Percentiles rank a stretch among this genome's conserved stretches.
Conservation (phyloP, 1,140 invertebrate genomes). For the Stegodyphus dumicola region DNA sequence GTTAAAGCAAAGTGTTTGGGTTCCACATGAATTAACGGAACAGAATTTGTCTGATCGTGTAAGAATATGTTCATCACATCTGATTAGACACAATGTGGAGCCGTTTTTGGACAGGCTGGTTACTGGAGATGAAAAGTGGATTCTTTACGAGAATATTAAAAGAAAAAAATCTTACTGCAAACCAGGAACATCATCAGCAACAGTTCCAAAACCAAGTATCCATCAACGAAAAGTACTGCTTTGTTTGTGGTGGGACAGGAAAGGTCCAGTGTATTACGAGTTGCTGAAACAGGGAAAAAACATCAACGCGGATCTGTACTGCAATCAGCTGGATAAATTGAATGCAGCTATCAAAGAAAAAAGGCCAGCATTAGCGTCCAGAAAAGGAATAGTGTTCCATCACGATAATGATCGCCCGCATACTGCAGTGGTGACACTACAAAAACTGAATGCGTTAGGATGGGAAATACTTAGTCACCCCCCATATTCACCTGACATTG, state of each 20-base stretch:
- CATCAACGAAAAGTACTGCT: neutral
- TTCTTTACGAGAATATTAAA: too few relatives aligned
- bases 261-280: neutral
- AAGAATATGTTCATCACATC: too few relatives aligned
- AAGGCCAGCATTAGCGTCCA: conserved; percentile 2
- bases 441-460: conserved; percentile 6
- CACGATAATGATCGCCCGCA: neutral
- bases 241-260: conserved; percentile 1
- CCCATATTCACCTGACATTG: conserved; percentile 62
- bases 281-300: conserved; percentile 8
- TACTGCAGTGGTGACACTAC: conserved; percentile 2
- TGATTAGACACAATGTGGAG: too few relatives aligned
- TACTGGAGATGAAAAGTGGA: too few relatives aligned
- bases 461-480: neutral
- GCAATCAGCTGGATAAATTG: conserved; percentile 34
- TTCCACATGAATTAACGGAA: conserved; percentile 16
- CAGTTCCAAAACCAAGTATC: conserved; percentile 2
- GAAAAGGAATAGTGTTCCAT: conserved; percentile 5
- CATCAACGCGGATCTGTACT: conserved; percentile 26
- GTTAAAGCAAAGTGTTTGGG: conserved; percentile 31
- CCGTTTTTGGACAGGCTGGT: too few relatives aligned
- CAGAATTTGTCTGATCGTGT: conserved; percentile 4
- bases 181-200: neutral
- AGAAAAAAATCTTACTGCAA: neutral
- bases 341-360: conserved; percentile 40